These are phyloP conservation scores for Boloria euphrosyne DNA, from an alignment of 2,888 invertebrate genomes.

Conservation along the genomic window DNA sequence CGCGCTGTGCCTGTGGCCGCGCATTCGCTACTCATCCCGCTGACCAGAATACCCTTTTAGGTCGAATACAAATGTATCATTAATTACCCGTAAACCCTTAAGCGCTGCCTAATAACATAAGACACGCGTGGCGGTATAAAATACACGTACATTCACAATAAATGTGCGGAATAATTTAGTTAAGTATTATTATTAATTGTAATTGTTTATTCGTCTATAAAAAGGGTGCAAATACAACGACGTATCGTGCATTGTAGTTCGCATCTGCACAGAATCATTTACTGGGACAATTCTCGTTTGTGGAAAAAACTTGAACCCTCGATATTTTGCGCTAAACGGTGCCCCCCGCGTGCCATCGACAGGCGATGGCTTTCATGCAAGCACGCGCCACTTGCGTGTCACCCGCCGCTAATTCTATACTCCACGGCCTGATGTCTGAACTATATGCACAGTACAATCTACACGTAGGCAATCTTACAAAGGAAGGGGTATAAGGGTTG, in stretches of 20 bases:
- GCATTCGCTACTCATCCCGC: not conserved
- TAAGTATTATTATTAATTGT: not conserved
- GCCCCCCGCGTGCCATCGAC: conserved; percentile 10
- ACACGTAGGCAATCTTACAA: not conserved
- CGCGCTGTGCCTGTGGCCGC: conserved; percentile 3
- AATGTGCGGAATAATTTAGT: not conserved
- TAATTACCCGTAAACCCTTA: conserved; percentile 8
- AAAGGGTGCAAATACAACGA: not conserved
- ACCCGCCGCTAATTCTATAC: not conserved
- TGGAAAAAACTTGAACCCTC: conserved; percentile 2
- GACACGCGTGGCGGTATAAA: not conserved
- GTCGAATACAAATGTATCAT: conserved; percentile 4
- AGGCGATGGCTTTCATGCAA: not conserved
- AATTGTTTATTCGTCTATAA: not conserved
- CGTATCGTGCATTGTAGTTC: not conserved
- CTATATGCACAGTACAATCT: no score
- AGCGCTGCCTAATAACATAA: not conserved
- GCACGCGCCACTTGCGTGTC: conserved; percentile 12
- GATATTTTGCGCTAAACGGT: not conserved
- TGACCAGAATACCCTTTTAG: not conserved
- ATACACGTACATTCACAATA: not conserved
- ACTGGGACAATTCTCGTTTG: not conserved
- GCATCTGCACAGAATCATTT: conserved; percentile 4
- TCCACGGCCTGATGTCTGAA: not conserved
- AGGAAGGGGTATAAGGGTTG: not conserved